Base-by-base conservation (phyloP, 2,113 vertebrate species). In the Azemiops feae region DNA sequence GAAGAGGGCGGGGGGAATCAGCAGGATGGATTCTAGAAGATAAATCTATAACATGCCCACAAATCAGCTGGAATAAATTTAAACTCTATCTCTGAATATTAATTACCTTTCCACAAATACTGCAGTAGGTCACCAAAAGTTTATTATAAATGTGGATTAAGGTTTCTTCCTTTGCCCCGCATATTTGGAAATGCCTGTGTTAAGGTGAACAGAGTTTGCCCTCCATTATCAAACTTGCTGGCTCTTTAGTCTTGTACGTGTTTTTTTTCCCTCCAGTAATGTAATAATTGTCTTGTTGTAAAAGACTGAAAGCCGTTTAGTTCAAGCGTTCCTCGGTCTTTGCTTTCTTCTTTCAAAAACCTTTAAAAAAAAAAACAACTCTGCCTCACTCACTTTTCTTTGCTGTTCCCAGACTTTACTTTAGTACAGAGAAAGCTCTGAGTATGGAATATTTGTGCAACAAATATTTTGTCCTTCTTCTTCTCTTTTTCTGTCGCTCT, bases 11-110 rank as follows among this genome's bases (percentile, higher is more conserved):
- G 25, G 30, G 16, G 4, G 0, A 2, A 91, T n/a, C 47, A 91
- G 23, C 39, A 57, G 4, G n/a, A 0, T 1, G 0, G 11, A 89
- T 91, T 96, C 94, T 88, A 89, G 16, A n/a, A 88, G 0, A 11
- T 85, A 0, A 55, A 25, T 60, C 53, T 52, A 85, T 92, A 93
- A 47, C 90, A 92, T 92, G 81, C 54, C 89, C 1, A 52, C 30
- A 88, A 52, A 9, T 0, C 91, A 60, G 0, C 34, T 87, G 0
- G 9, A 7, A 69, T 74, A 95, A 54, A 85, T 8, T 22, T 50
- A 87, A 52, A 34, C 8, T 4, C 5, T 85, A 10, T 27, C 64
- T 93, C 94, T 95, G 88, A 92, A 91, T 90, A 92, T 92, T 94
- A 93, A 94, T 87, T 4, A 87, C 43, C 45, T 0, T 93, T 0